phyloP scores from a whole-genome alignment of 2,797 vertebrate species.

The Columba guinea region DNA sequence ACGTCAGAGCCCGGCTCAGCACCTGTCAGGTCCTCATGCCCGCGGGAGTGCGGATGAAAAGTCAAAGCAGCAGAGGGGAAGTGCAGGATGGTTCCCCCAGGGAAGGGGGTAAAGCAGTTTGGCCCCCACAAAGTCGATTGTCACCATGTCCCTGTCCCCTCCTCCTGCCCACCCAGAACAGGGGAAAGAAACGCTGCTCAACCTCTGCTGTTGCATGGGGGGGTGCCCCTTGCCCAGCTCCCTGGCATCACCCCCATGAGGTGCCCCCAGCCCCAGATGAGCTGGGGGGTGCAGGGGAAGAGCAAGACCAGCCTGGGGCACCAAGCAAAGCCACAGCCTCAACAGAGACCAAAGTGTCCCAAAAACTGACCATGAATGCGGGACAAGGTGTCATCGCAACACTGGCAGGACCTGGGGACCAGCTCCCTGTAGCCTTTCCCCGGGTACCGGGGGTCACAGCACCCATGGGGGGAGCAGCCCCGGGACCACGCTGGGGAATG shows the following conservation, averaged over 20 bases:
- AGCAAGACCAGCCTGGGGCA: fast-evolving
- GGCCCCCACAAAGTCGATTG: neutral
- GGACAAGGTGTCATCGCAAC: fast-evolving
- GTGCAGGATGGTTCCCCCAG: fast-evolving
- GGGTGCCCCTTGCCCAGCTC: neutral
- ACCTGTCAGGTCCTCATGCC: neutral
- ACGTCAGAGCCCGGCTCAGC: neutral
- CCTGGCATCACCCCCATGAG: neutral
- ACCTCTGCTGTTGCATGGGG: fast-evolving
- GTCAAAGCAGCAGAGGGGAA: neutral
- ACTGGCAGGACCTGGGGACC: fast-evolving
- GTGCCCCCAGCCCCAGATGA: neutral
- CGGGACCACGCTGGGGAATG: too few relatives aligned
- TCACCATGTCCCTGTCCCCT: fast-evolving
- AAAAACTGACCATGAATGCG: fast-evolving
- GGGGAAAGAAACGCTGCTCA: too few relatives aligned
- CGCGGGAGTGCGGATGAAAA: neutral
- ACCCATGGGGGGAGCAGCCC: neutral
- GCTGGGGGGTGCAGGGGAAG: too few relatives aligned
- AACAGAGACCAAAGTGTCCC: fast-evolving
- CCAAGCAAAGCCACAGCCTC: neutral
- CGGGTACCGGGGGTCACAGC: neutral
- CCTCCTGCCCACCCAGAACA: fast-evolving
- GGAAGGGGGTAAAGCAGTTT: neutral
- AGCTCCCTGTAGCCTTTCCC: neutral